Base-by-base conservation (phyloP, 1,140 invertebrate species). In the Leptestheria dahalacensis region DNA sequence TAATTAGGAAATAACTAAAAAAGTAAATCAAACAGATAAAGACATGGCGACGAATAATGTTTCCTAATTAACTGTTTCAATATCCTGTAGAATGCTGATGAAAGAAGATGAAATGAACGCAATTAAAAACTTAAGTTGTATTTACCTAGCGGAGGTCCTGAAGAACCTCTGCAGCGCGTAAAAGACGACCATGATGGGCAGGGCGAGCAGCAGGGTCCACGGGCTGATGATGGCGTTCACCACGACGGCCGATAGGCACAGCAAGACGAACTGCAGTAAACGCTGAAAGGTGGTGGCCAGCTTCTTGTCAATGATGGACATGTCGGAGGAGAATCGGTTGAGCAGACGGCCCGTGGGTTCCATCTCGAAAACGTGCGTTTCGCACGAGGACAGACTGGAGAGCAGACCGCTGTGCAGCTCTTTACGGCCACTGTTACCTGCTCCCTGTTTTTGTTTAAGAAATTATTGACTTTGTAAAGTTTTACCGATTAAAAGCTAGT, bases 231-330 rank as follows among this genome's bases (percentile, higher is more conserved):
- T 73, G 1, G 79, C 75, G 71, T 87, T 86, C 10, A 88, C 79
- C 11, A 85, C 64, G 59, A 86, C 78, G 3, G 84, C 83, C 1
- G 83, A 85, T 1, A 77, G 68, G 64, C 85, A 88, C 1, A 88
- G 71, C 21, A 88, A 71, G 1, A 80, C 73, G 63, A 88, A 83
- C 66, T 84, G 83, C 15, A 81, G 72, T 65, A 87, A 74, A 28
- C 84, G 76, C 65, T 84, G 82, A 55, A 86, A 78, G 2, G 84
- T 81, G 33, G 80, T 83, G 10, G 82, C 80, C 29, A 89, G 75
- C 82, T 88, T 88, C 84, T 88, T 72, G 67, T 81, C 79, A 65
- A 80, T 74, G 54, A 74, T 73, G 24, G 74, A 72, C 21, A 79
- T 71, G 65, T 80, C 79, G 26, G 70, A 72, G 23, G 73, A 70